phyloP scores from a whole-genome alignment of 2,797 vertebrate genomes.

The Anabacerthia variegaticeps region DNA sequence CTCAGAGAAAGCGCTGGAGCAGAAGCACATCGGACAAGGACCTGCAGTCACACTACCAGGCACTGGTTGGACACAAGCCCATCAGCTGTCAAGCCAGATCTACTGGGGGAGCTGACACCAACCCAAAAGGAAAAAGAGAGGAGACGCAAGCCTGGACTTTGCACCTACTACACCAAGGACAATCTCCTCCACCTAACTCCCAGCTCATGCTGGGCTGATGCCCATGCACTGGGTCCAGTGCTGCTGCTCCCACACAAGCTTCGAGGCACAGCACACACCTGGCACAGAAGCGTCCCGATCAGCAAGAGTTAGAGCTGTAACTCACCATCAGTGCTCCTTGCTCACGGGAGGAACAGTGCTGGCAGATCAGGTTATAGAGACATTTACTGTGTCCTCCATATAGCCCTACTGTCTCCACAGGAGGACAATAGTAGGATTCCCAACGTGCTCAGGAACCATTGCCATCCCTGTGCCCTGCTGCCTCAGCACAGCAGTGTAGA shows the following conservation, averaged over 20 bases:
- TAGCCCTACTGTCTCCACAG: not conserved
- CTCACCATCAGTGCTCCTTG: not conserved
- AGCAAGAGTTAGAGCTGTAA: not conserved
- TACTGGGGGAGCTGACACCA: rapidly evolving
- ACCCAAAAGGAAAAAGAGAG: not conserved
- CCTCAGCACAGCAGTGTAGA: not conserved
- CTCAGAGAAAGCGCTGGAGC: not conserved
- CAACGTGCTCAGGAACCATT: not conserved
- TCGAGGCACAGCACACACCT: not conserved
- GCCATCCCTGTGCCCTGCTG: not conserved
- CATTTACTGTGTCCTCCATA: not conserved
- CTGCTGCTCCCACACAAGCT: not conserved
- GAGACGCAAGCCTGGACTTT: not conserved
- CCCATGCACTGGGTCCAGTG: rapidly evolving
- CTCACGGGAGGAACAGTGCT: not conserved
- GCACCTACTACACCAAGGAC: not conserved
- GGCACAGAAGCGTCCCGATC: rapidly evolving
- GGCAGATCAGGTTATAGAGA: not conserved
- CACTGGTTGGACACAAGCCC: not conserved
- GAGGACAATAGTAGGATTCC: not conserved
- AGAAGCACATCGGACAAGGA: not conserved
- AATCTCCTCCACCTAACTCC: rapidly evolving
- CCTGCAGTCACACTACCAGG: rapidly evolving
- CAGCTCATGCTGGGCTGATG: not conserved
- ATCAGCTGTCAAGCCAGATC: rapidly evolving